Base-by-base conservation (phyloP, 1,140 invertebrate species). In the Chironomus tepperi region DNA sequence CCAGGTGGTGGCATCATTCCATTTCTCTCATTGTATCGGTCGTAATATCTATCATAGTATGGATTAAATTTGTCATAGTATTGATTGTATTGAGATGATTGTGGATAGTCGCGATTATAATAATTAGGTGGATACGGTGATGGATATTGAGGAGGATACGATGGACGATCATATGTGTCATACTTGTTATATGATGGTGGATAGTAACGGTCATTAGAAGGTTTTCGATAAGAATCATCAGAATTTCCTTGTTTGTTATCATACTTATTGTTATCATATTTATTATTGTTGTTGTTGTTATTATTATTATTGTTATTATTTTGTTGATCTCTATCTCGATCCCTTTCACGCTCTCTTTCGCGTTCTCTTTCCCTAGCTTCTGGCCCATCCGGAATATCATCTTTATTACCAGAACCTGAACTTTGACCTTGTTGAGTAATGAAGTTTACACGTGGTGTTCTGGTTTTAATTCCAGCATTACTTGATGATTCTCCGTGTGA, bases 391-490 rank as follows among this genome's bases (percentile, higher is more conserved):
- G 65, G 65, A 10, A 19, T 21, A 2, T 70, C 65, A 19, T 70
- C 19, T 18, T 70, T 70, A 12, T 70, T 70, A 9, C 19, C 19
- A 21, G 8, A 18, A 10, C 65, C 12, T n/a, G 21, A 42, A 16
- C 24, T 43, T 34, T 76, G 76, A 21, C 74, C 75, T 7, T 77
- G 77, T 43, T 77, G 76, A 5, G 77, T 78, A 43, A 78, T 75
- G 70, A 78, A 78, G 75, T 77, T 78, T 10, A 77, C 77, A n/a
- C 77, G 75, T 47, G 77, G 76, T 74, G 76, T 76, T 21, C 77
- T 43, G 15, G 75, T 43, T 75, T 77, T 75, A 2, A 77, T 67
- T 1, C 73, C 74, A 74, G 76, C 77, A 75, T 75, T 77, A n/a
- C 47, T 77, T 15, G 74, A 76, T 10, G 76, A 73, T 73, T 77